Percentiles rank a stretch among this genome's conserved stretches.
Evolutionary conservation across 2,888 invertebrate genomes (phyloP).

Genomic region (Zelleria hepariella): DNA sequence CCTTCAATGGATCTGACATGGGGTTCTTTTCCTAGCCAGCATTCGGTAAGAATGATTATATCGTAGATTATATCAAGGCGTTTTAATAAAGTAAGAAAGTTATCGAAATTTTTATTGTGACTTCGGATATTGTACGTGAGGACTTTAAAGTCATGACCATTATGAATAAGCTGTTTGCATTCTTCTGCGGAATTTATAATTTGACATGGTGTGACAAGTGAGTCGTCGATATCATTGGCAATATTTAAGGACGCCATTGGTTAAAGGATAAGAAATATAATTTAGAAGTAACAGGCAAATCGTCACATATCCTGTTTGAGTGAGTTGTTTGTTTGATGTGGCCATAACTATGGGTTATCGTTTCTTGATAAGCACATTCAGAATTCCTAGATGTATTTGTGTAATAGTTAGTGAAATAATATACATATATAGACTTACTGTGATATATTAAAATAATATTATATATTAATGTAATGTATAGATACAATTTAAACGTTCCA

Average conservation of each 20-base stretch:
- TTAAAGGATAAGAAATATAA: not conserved
- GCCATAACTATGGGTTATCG: too few relatives aligned
- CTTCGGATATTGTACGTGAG: not conserved
- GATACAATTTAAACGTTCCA: too few relatives aligned
- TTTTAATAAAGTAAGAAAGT: not conserved
- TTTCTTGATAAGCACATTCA: too few relatives aligned
- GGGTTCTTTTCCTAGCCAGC: not conserved
- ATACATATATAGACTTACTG: too few relatives aligned
- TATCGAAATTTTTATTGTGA: not conserved
- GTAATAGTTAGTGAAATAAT: too few relatives aligned
- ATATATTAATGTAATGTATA: too few relatives aligned
- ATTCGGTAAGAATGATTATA: not conserved
- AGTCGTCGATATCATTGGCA: not conserved
- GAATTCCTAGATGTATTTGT: too few relatives aligned
- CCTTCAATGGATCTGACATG: constrained; percentile 6
- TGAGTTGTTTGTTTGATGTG: too few relatives aligned
- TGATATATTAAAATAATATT: too few relatives aligned
- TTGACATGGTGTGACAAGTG: not conserved
- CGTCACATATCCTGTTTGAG: too few relatives aligned
- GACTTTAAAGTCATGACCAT: not conserved
- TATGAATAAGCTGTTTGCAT: not conserved
- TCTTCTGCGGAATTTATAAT: not conserved
- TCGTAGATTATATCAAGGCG: not conserved
- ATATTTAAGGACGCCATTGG: not conserved
- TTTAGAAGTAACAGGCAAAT: too few relatives aligned